Conservation (phyloP, 1,140 invertebrate species). For the Lutraria rhynchaena region DNA sequence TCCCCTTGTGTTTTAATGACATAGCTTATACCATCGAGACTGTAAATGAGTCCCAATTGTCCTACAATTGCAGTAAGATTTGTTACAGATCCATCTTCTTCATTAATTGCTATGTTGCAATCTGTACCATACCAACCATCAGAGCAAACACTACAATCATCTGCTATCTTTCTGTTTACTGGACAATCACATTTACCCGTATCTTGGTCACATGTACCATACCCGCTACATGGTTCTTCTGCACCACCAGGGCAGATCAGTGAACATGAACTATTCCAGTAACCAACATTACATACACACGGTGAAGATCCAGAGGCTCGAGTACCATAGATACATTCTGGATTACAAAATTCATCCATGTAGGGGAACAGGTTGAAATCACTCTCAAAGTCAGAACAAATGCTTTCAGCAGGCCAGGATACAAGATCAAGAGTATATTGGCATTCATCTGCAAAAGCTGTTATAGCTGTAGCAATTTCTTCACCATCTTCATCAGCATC, state of each 20-base stretch:
- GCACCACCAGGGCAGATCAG: conserved; percentile 65
- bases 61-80: conserved; percentile 20
- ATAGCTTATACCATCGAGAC: conserved; percentile 61
- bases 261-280: conserved; percentile 65
- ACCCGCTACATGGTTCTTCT: conserved; percentile 60
- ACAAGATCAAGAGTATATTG: conserved; percentile 43
- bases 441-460: conserved; percentile 63
- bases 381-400: conserved; percentile 59
- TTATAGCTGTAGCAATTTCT: conserved; percentile 42
- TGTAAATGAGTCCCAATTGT: conserved; percentile 54
- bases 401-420: conserved; percentile 62
- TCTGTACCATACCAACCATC: conserved; percentile 63
- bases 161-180: conserved; percentile 48
- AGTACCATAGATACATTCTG: conserved; percentile 15
- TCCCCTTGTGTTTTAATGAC: conserved; percentile 52
- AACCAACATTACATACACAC: conserved; percentile 61
- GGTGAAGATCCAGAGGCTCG: not conserved
- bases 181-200: conserved; percentile 67
- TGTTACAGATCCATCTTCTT: not conserved
- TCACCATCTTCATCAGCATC: conserved; percentile 49
- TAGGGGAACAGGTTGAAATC: conserved; percentile 47
- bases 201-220: conserved; percentile 64
- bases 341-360: conserved; percentile 33
- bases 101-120: conserved; percentile 58
- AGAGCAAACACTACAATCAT: conserved; percentile 60